Conservation (phyloP, 2,888 invertebrate species). For the Criorhina ranunculi region DNA sequence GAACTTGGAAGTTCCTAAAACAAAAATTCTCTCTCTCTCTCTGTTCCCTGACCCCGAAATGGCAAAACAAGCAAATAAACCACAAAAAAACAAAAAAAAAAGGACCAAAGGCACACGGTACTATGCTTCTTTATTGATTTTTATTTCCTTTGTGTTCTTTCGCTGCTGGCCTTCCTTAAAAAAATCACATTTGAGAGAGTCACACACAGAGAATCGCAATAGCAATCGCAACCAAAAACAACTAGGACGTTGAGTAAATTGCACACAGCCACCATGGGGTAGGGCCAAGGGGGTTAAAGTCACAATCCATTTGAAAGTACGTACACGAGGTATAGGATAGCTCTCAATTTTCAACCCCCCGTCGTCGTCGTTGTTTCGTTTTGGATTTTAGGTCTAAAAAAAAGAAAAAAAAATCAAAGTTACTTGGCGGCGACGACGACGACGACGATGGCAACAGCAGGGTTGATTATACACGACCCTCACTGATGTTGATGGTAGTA, state of each 20-base stretch:
- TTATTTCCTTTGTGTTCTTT: constrained; percentile 13
- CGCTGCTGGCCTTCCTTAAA: constrained; percentile 50
- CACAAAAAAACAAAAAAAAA: constrained; percentile 3
- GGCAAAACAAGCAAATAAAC: constrained; percentile 28
- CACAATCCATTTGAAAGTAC: constrained; percentile 42
- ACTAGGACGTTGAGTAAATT: constrained; percentile 27
- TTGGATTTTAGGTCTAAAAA: constrained; percentile 39
- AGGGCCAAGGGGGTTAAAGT: not conserved
- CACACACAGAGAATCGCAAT: constrained; percentile 21
- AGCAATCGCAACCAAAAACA: constrained; percentile 9
- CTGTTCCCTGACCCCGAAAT: constrained; percentile 49
- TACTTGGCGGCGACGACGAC: constrained; percentile 19
- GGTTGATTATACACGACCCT: constrained; percentile 29
- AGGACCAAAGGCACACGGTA: constrained; percentile 14
- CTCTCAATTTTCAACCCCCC: constrained; percentile 25
- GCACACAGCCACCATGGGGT: constrained; percentile 15
- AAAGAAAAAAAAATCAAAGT: constrained; percentile 34
- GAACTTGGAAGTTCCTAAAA: not conserved
- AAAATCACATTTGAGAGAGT: constrained; percentile 54
- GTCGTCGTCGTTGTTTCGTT: constrained; percentile 49
- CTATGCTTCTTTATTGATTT: constrained; percentile 61
- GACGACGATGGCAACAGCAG: not conserved
- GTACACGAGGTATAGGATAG: no score
- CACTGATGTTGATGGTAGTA: not conserved
- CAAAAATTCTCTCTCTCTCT: constrained; percentile 11